Conservation (phyloP, 2,888 invertebrate genomes). For the Brenthis ino region DNA sequence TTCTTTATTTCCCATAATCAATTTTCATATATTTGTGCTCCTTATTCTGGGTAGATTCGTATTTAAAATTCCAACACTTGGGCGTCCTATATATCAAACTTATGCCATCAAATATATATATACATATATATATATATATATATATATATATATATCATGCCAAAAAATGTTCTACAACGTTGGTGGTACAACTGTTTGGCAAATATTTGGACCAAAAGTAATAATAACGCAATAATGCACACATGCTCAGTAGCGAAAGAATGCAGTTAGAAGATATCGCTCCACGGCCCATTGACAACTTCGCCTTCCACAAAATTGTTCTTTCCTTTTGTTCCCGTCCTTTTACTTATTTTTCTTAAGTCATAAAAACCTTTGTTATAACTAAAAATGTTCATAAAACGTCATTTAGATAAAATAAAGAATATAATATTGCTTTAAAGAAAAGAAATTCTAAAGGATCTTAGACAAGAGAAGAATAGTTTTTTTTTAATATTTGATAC, state of each 20-base stretch:
- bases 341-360: slow-evolving; percentile 31
- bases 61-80: no score
- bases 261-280: slow-evolving; percentile 39
- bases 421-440: slow-evolving; percentile 11
- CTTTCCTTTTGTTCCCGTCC: slow-evolving; percentile 28
- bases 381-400: slow-evolving; percentile 26
- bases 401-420: slow-evolving; percentile 29
- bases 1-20: no score
- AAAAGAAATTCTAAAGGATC: not conserved
- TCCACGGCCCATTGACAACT: slow-evolving; percentile 30
- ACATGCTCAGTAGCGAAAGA: slow-evolving; percentile 21
- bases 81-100: no score
- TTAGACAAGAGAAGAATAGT: no score
- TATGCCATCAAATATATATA: no score
- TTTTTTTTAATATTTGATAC: no score
- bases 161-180: no score
- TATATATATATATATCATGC: no score
- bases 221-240: slow-evolving; percentile 21
- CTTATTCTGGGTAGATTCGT: no score
- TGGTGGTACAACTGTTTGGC: no score
- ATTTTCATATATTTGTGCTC: no score
- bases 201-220: not conserved
- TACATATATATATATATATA: no score
- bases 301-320: slow-evolving; percentile 38
- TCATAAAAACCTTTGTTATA: slow-evolving; percentile 36